Base-by-base conservation (phyloP, 2,113 vertebrate genomes). In the Eublepharis macularius region DNA sequence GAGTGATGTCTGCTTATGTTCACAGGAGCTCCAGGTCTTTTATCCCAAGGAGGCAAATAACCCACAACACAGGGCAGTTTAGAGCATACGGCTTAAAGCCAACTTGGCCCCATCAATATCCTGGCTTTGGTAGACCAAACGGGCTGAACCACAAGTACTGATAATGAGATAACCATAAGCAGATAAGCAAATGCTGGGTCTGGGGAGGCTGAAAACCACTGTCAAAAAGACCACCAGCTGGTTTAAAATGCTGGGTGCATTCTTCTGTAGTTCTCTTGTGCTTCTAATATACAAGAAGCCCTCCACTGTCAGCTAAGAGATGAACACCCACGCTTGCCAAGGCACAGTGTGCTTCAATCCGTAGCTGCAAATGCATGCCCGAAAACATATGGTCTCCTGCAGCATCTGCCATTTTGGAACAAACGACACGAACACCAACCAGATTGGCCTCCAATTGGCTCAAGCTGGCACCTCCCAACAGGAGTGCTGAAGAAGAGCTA, bases 351-450 rank as follows among this genome's bases (percentile, higher is more conserved):
- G 82, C 82, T 43, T 54, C 63, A 78, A 54, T 84, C 83, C 76
- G 47, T 75, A 78, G 75, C 73, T 91, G 60, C 76, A 75, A 80
- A 21, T 49, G 45, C 47, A 29, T 76, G 88, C 87, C 79, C 73
- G 41, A 29, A 70, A 76, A n/a, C 1, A 39, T 45, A 10, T 6
- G 78, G 85, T 63, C 65, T 87, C 76, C 87, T 0, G 0, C 13
- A 79, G 45, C 16, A 21, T 19, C 77, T 81, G 72, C 80, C 83
- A 80, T 2, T 0, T 69, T 72, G 82, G 76, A 68, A 84, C 66
- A 36, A 74, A 4, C 26, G 21, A 76, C 68, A 34, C 49, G 51
- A 26, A 74, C 16, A 49, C 69, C 77, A 81, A 79, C 51, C 39
- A 57, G 83, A 86, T 3, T 73, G 82, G 57, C 51, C 34, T 89